Evolutionary conservation across 2,888 invertebrate genomes (phyloP).

Genomic region (Harpalus rufipes): DNA sequence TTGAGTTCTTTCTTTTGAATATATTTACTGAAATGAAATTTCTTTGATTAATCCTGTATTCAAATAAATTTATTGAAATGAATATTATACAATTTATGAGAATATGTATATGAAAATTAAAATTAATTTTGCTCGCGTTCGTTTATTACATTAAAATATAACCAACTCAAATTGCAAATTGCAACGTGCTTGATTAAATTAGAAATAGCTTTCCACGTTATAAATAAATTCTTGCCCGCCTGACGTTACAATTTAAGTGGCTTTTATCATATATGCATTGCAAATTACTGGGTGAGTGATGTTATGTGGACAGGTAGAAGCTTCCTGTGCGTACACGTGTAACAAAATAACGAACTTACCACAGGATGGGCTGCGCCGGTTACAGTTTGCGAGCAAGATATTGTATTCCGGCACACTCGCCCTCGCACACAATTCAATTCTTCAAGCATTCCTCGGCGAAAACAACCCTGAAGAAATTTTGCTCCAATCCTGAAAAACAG

Average conservation of each 20-base stretch:
- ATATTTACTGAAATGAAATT: too few species aligned
- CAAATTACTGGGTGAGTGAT: slow-evolving; percentile 40
- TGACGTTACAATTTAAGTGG: slow-evolving; percentile 38
- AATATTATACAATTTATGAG: too few species aligned
- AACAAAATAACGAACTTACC: slow-evolving; percentile 61
- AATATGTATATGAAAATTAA: background rate
- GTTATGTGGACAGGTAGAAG: slow-evolving; percentile 21
- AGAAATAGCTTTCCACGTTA: slow-evolving; percentile 27
- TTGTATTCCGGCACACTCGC: slow-evolving; percentile 52
- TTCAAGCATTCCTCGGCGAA: slow-evolving; percentile 32
- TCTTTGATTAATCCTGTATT: too few species aligned
- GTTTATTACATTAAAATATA: background rate
- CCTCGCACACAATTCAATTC: slow-evolving; percentile 62
- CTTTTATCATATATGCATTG: slow-evolving; percentile 44
- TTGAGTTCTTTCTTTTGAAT: too few species aligned
- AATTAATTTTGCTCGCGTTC: background rate
- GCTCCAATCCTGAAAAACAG: background rate
- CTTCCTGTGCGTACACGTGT: slow-evolving; percentile 19
- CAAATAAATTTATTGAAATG: too few species aligned
- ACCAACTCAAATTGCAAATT: background rate
- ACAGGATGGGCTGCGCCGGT: slow-evolving; percentile 5
- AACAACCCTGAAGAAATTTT: background rate
- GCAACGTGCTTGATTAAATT: slow-evolving; percentile 12
- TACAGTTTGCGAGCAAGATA: slow-evolving; percentile 60
- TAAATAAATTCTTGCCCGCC: slow-evolving; percentile 19